These are phyloP conservation scores for Brachyrhaphis roseni DNA, from an alignment of 2,797 vertebrate genomes.

Conservation along the genomic window DNA sequence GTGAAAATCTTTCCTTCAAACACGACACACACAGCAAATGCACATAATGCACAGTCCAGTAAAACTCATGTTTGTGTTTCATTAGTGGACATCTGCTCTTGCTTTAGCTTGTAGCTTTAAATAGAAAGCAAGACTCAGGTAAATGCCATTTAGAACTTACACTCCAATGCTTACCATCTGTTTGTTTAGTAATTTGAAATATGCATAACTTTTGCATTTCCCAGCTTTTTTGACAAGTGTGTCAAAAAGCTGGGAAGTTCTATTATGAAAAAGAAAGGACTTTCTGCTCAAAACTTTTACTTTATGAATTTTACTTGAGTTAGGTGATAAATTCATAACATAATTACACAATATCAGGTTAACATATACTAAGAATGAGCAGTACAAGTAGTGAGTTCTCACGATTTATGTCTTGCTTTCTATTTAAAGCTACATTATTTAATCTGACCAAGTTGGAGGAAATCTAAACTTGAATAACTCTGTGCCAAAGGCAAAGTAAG, in stretches of 20 bases:
- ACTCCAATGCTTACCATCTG: constrained; percentile 33
- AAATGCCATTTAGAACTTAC: constrained; percentile 5
- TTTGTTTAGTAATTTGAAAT: neutral
- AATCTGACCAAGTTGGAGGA: neutral
- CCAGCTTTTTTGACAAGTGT: neutral
- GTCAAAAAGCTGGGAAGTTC: too few relatives aligned
- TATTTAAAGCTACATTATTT: too few relatives aligned
- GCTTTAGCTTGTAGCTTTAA: constrained; percentile 26
- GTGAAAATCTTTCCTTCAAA: neutral
- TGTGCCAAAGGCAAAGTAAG: neutral
- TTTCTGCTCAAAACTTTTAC: too few relatives aligned
- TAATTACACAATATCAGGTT: too few relatives aligned
- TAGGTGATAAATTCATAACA: too few relatives aligned
- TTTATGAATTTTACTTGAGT: too few relatives aligned
- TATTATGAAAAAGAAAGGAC: neutral
- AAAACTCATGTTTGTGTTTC: neutral
- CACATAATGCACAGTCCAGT: neutral
- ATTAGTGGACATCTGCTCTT: constrained; percentile 21
- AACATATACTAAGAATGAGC: too few relatives aligned
- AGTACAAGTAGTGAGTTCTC: too few relatives aligned
- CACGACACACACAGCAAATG: neutral
- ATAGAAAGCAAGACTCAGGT: constrained; percentile 36
- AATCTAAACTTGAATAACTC: neutral
- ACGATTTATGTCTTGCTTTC: too few relatives aligned
- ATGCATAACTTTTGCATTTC: constrained; percentile 7